phyloP scores from a whole-genome alignment of 2,888 invertebrate genomes.

The Megalurothrips usitatus region DNA sequence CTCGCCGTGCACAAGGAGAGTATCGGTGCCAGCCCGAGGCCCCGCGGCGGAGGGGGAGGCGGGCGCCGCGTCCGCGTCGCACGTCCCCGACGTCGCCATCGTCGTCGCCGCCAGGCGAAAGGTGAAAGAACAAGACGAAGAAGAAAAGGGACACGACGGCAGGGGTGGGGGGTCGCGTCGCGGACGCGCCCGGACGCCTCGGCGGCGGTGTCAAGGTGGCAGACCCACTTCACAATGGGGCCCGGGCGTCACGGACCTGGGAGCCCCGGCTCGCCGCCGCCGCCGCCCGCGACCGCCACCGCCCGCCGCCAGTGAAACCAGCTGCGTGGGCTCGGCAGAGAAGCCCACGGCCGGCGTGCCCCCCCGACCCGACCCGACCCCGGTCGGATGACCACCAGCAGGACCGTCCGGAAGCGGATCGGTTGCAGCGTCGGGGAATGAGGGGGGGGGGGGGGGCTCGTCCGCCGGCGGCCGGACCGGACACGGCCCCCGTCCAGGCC shows the following conservation, averaged over 20 bases:
- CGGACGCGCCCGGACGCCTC: background rate
- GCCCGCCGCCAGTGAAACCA: too few relatives aligned
- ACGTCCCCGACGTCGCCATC: too few relatives aligned
- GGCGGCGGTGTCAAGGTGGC: background rate
- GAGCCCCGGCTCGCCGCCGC: background rate
- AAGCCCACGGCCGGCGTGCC: too few relatives aligned
- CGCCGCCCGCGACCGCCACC: background rate
- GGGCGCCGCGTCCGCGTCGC: background rate
- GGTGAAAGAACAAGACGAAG: background rate
- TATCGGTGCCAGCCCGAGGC: too few relatives aligned
- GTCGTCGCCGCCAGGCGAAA: background rate
- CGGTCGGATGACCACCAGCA: background rate
- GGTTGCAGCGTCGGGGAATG: background rate
- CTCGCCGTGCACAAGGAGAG: too few relatives aligned
- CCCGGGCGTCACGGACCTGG: conserved; percentile 3
- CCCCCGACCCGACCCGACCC: background rate
- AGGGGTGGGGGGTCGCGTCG: background rate
- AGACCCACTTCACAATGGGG: conserved; percentile 24
- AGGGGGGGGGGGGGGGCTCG: background rate
- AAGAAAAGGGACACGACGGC: background rate
- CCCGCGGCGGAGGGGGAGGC: background rate
- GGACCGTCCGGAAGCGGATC: background rate
- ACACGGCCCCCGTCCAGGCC: too few relatives aligned
- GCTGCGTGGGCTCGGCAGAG: too few relatives aligned
- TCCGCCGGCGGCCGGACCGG: background rate